phyloP scores from a whole-genome alignment of 2,888 invertebrate species.

The Formica aserva region DNA sequence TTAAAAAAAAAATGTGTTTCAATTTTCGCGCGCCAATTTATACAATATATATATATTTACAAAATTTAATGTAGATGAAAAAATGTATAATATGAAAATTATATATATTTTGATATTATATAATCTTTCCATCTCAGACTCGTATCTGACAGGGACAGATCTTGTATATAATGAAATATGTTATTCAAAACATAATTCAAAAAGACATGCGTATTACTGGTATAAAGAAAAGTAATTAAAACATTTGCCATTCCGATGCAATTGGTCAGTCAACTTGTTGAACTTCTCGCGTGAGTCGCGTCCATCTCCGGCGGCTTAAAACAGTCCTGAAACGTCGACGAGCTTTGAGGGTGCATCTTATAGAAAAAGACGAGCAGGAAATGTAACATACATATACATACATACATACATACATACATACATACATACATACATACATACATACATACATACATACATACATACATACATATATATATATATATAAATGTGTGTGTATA shows the following conservation, averaged over 20 bases:
- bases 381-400: not conserved
- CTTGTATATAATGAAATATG: not conserved
- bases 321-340: slow-evolving; percentile 23
- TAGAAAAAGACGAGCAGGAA: slow-evolving; percentile 4
- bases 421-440: not conserved
- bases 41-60: not conserved
- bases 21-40: not conserved
- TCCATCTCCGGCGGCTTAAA: slow-evolving; percentile 21
- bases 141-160: not conserved
- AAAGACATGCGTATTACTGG: not conserved
- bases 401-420: not conserved
- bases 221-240: slow-evolving; percentile 13
- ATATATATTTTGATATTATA: not conserved
- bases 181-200: not conserved
- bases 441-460: not conserved
- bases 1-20: not conserved
- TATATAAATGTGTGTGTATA: not conserved
- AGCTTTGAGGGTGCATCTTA: slow-evolving; percentile 12
- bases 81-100: not conserved
- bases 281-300: slow-evolving; percentile 38
- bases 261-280: slow-evolving; percentile 49
- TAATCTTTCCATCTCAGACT: not conserved
- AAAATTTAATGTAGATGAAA: not conserved
- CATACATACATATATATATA: not conserved
- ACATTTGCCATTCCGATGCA: slow-evolving; percentile 8